Evolutionary conservation across 2,113 vertebrate genomes (phyloP).

Genomic region (Trachemys scripta): DNA sequence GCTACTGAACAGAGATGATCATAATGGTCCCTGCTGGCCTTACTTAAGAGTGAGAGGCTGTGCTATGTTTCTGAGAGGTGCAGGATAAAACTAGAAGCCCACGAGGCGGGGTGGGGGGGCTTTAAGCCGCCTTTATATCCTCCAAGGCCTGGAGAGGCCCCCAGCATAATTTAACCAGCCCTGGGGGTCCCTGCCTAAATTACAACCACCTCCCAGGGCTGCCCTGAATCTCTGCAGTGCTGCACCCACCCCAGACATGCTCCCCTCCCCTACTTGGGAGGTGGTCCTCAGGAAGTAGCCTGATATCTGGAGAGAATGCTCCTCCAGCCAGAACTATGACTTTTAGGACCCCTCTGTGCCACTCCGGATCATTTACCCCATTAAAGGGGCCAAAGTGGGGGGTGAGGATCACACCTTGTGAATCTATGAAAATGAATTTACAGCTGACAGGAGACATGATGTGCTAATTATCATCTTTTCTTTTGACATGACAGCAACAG

Average conservation of each 20-base stretch:
- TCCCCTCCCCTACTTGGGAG: neutral
- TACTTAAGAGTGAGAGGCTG: neutral
- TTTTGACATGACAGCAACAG: neutral
- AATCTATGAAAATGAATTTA: neutral
- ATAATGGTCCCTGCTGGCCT: neutral
- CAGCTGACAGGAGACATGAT: neutral
- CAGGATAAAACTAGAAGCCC: neutral
- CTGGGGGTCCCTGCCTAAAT: neutral
- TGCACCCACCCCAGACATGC: neutral
- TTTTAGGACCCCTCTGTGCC: neutral
- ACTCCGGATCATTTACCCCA: neutral
- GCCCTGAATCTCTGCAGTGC: neutral
- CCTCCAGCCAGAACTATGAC: neutral
- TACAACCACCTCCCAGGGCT: neutral
- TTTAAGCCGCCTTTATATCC: neutral
- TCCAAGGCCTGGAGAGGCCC: neutral
- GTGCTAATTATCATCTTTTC: neutral
- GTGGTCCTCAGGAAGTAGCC: neutral
- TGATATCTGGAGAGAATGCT: neutral
- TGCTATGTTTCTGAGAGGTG: neutral
- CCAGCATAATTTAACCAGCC: neutral
- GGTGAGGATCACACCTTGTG: neutral
- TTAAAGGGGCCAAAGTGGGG: neutral
- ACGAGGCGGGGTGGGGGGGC: neutral
- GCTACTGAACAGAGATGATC: neutral